Evolutionary conservation across 2,113 vertebrate species (phyloP), one percentile per base, ranked within the genome.

Genomic region (Felis chaus): DNA sequence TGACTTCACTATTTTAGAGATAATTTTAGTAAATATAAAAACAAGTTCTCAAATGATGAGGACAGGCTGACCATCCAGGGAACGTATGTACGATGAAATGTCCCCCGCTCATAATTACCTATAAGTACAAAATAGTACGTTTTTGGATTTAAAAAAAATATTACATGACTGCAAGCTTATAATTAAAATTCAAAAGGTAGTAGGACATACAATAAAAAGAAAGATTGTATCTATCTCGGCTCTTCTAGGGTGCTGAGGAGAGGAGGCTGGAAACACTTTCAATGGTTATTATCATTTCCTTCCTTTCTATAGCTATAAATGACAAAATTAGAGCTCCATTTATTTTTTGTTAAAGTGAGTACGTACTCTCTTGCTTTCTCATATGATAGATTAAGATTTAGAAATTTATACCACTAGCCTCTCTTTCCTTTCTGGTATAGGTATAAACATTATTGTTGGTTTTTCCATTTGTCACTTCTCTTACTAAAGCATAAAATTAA

Each of bases 351-450:
- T 66, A 50, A 69, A 89, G 48, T 80, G 9, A 39, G 76, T 18
- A 84, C 11, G 39, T 48, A 19, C 68, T 78, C n/a, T 33, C 14
- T 33, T 76, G 27, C 57, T 23, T 88, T 65, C 29, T 73, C 69
- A 61, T 78, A 33, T 57, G 12, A 14, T 21, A 83, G 36, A 41
- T 83, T 45, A 61, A 14, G 13, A 50, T 89, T 80, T 53, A 48
- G 13, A 3, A 65, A 65, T 15, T 45, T 29, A 45, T 0, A 71
- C 0, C 0, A 31, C 68, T 36, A 14, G 10, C 12, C 10, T 45
- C 15, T 41, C 25, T 39, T 31, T 53, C 12, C 5, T 11, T 83
- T 92, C 61, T 19, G 69, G 39, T 36, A 36, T 16, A 89, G 50
- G 14, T 33, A 21, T 18, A 63, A 33, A 65, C 2, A 63, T 80